Percentiles rank a stretch among this genome's conserved stretches.
phyloP scores from a whole-genome alignment of 2,113 vertebrate species.

The Oceanites oceanicus region DNA sequence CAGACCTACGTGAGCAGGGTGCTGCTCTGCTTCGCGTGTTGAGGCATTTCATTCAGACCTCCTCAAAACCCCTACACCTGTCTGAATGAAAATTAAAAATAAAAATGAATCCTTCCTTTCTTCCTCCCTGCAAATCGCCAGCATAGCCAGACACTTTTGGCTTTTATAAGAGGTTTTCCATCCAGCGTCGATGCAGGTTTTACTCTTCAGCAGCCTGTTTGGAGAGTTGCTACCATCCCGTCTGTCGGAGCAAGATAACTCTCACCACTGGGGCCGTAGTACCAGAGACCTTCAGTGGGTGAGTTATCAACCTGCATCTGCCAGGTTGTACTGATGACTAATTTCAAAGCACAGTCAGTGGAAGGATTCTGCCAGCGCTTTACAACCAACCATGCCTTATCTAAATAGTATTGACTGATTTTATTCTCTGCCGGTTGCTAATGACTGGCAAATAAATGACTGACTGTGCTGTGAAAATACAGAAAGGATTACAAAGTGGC shows the following conservation, averaged over 20 bases:
- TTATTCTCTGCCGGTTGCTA: background rate
- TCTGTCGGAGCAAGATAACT: background rate
- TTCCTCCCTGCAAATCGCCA: background rate
- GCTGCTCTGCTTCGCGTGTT: background rate
- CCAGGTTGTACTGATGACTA: background rate
- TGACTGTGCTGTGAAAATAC: background rate
- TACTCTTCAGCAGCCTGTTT: background rate
- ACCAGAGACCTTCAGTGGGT: background rate
- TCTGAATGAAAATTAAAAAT: background rate
- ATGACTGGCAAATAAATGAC: constrained; percentile 2
- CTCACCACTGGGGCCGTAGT: background rate
- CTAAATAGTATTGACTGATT: background rate
- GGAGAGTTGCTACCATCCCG: background rate
- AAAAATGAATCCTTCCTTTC: background rate
- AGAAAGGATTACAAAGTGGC: background rate
- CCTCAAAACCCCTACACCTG: background rate
- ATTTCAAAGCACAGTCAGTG: background rate
- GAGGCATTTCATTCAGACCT: background rate
- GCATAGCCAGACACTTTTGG: background rate
- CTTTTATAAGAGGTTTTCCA: background rate
- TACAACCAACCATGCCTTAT: background rate
- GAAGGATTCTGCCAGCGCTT: background rate
- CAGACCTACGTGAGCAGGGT: background rate
- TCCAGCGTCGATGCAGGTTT: background rate
- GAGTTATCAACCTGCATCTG: background rate